Conservation (phyloP, 53 echinoderm and acorn worm species). For the Apostichopus leukothele region DNA sequence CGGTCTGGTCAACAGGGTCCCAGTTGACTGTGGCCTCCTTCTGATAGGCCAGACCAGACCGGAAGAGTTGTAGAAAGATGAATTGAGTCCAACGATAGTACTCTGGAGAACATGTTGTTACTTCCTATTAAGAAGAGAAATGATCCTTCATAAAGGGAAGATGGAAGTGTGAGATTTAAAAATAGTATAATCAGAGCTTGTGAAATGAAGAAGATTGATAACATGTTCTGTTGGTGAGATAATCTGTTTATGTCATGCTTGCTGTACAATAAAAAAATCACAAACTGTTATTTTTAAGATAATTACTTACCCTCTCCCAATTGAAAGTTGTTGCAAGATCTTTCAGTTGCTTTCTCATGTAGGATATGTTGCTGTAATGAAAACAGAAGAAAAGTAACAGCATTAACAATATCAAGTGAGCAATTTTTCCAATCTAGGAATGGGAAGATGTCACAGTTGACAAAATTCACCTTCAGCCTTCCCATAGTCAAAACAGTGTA, state of each 20-base stretch:
- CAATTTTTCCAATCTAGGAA: no score
- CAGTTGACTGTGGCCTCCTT: constrained; percentile 93
- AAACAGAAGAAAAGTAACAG: not conserved
- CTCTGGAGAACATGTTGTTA: constrained; percentile 85
- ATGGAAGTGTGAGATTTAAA: no score
- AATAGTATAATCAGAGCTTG: no score
- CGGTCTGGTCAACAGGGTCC: constrained; percentile 98
- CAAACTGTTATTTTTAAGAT: not conserved
- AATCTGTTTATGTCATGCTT: no score
- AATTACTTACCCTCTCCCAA: constrained; percentile 91
- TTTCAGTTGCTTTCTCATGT: constrained; percentile 87
- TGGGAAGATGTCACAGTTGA: no score
- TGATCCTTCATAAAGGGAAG: no score
- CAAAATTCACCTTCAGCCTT: no score
- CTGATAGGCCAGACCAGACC: constrained; percentile 92
- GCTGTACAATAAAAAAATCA: no score
- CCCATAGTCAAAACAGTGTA: no score
- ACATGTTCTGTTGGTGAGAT: no score
- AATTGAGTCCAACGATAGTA: constrained; percentile 98
- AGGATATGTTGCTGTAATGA: constrained; percentile 75
- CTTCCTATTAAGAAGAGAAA: constrained; percentile 62
- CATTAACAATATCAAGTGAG: no score
- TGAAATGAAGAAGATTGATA: no score
- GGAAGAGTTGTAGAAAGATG: constrained; percentile 79
- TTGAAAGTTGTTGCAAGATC: constrained; percentile 86